Evolutionary conservation across 2,113 vertebrate genomes (phyloP), one percentile per base, ranked within the genome.

Genomic region (Willisornis vidua): DNA sequence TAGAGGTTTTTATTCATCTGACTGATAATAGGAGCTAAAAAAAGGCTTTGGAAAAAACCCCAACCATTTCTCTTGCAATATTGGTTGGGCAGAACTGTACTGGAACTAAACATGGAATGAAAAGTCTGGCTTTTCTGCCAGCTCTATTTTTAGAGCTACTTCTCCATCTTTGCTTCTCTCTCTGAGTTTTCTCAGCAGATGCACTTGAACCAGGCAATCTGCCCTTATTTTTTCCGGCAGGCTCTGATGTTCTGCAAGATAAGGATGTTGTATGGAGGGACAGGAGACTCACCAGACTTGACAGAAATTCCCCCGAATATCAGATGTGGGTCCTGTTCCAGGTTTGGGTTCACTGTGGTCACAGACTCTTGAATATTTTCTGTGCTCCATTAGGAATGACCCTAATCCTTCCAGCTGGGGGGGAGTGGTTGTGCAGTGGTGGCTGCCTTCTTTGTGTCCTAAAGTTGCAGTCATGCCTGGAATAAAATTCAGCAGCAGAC

Each of bases 21-120:
- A 23, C 85, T 93, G 80, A 89, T 95, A 85, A 93, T 89, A 61
- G 58, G 79, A 95, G 87, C 95, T 97, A 97, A 97, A 97, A 94
- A 96, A 91, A 94, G 93, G 10, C 87, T 95, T 54, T 59, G 62
- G 75, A 77, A 90, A 82, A 63, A 85, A 93, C 4, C 0, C 19
- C 25, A 1, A 35, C 41, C 45, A 25, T 94, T 89, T 91, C 72
- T 91, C 85, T 97, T 87, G 90, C 81, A 87, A 18, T 93, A 68
- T 87, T 93, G 78, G 90, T 96, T 94, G 93, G 92, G 78, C 88
- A 96, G 92, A 96, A 70, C 89, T 80, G 67, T 49, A 54, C 85
- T 95, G 92, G 89, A 94, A 48, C 93, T 97, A 95, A 97, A 95
- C 68, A 84, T 85, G 92, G 97, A 96, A 95, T 66, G 75, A 93